Base-by-base conservation (phyloP, 1,140 invertebrate species). In the Saccostrea cuccullata region DNA sequence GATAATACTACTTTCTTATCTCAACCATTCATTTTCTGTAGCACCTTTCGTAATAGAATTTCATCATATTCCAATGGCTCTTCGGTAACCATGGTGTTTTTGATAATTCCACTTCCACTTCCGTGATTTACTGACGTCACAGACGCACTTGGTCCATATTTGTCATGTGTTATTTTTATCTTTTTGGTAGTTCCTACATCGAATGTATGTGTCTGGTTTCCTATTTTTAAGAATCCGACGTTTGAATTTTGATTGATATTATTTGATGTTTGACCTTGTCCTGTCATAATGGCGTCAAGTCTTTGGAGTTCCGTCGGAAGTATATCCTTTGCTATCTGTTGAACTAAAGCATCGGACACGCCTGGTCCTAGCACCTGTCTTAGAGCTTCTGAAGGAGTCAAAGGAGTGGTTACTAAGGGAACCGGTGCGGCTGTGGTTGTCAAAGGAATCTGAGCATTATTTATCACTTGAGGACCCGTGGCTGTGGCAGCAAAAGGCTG, bases 11-110 rank as follows among this genome's bases (percentile, higher is more conserved):
- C 15, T 23, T 9, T 8, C 60, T 20, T 11, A 20, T n/a, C 17
- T 20, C 26, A 64, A 64, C 70, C 70, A 77, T 17, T 77, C 70
- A 77, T 77, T 30, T 77, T 77, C 70, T 77, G 70, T 36, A 77
- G 30, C 11, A 77, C 70, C 26, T 77, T 77, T 30, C 70, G 70
- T 36, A 77, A 30, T 36, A 77, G 12, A 9, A 77, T 77, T 36
- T 77, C 70, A 17, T 77, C 70, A 77, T 77, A 77, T 30, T 77
- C 70, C 30, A 30, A 12, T 13, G 70, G 70, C 9, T 77, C 70
- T 36, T 77, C 70, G 1, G 70, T 77, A 6, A 77, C 70, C 23
- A 30, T 30, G 11, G 23, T 15, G 70, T 77, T 11, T 17, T 11
- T 26, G 9, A 11, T 26, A 9, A 30, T 2, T 13, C 70, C 70